These are phyloP conservation scores for Cisticola juncidis DNA, from an alignment of 2,113 vertebrate species.

Conservation along the genomic window DNA sequence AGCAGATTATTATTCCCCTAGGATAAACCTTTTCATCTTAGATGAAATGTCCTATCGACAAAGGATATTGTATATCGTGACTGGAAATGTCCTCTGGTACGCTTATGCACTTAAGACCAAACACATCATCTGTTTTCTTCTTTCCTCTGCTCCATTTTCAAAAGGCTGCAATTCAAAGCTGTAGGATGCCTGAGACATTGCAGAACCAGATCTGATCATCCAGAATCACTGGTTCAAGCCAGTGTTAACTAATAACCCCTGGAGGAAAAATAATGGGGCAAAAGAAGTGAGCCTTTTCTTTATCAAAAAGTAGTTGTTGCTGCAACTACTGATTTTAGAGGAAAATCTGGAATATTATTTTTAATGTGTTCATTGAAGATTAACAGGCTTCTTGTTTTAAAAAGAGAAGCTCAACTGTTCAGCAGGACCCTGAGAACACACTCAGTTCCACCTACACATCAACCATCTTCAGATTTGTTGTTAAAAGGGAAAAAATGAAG, in stretches of 20 bases:
- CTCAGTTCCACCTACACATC: neutral
- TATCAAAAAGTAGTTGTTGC: neutral
- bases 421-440: neutral
- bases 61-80: neutral
- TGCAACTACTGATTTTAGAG: neutral
- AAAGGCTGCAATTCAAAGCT: neutral
- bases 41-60: neutral
- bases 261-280: neutral
- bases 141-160: neutral
- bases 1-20: neutral
- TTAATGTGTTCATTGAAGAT: neutral
- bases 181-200: fast-evolving
- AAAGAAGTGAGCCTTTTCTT: neutral
- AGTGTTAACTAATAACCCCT: neutral
- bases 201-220: neutral
- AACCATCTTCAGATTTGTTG: neutral
- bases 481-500: neutral
- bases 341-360: neutral
- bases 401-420: neutral
- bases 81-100: neutral
- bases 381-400: neutral
- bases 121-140: neutral
- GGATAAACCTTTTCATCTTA: neutral
- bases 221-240: neutral
- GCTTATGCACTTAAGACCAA: neutral